Evolutionary conservation across 2,113 vertebrate genomes (phyloP).

Genomic region (Hippocampus barbouri): DNA sequence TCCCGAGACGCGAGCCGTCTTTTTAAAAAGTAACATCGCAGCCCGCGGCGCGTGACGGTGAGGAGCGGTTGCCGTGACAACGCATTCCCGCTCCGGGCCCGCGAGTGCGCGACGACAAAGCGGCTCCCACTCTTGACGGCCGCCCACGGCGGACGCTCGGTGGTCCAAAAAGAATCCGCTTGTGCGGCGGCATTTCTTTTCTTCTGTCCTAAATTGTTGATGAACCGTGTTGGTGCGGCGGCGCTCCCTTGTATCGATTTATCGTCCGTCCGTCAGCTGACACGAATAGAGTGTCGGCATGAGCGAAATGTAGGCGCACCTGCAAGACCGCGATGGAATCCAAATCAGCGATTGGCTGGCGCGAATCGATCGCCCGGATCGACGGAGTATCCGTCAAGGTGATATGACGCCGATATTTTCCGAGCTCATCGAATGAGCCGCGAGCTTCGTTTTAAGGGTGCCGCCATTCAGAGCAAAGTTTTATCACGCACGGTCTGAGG

Average conservation of each 20-base stretch:
- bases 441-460: conserved; percentile 41
- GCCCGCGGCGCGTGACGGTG: not conserved
- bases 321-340: conserved; percentile 1
- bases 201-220: not conserved
- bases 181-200: no score
- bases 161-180: not conserved
- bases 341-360: not conserved
- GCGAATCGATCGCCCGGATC: conserved; percentile 30
- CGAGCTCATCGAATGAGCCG: conserved; percentile 27
- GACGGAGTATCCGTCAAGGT: conserved; percentile 25
- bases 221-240: not conserved
- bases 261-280: conserved; percentile 52
- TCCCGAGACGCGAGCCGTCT: not conserved
- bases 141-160: conserved; percentile 46
- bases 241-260: conserved; percentile 40
- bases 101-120: conserved; percentile 29
- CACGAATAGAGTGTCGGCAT: conserved; percentile 17
- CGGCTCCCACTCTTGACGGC: conserved; percentile 46
- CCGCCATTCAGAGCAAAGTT: conserved; percentile 28
- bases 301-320: conserved; percentile 8
- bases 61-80: conserved; percentile 17
- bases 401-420: conserved; percentile 36
- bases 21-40: not conserved
- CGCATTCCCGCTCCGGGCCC: conserved; percentile 2
- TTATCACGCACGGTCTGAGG: conserved; percentile 10